Evolutionary conservation across 2,797 vertebrate genomes (phyloP).

Genomic region (Urosaurus nigricauda): DNA sequence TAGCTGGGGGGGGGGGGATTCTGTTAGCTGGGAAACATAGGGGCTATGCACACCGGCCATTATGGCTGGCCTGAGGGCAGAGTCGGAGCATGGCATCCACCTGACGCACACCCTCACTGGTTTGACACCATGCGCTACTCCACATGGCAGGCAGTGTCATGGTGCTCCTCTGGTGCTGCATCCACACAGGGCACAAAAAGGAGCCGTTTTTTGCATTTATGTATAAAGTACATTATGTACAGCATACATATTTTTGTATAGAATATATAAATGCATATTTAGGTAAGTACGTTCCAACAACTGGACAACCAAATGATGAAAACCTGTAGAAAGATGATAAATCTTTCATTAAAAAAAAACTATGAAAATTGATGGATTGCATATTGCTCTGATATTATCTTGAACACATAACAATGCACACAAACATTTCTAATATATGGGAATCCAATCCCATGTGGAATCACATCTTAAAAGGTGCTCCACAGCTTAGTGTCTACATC

Average conservation of each 20-base stretch:
- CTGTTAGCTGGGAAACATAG: neutral
- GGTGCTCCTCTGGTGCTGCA: too few relatives aligned
- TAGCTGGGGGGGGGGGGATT: neutral
- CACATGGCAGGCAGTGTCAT: too few relatives aligned
- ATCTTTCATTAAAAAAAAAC: neutral
- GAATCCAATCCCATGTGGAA: neutral
- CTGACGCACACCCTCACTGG: too few relatives aligned
- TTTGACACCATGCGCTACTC: too few relatives aligned
- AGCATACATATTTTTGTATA: too few relatives aligned
- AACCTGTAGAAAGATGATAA: slow-evolving; percentile 42
- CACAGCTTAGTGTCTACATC: neutral
- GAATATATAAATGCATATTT: slow-evolving; percentile 50
- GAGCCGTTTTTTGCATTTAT: too few relatives aligned
- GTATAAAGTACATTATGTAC: too few relatives aligned
- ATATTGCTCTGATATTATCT: neutral
- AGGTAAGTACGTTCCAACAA: slow-evolving; percentile 3
- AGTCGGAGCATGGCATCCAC: too few relatives aligned
- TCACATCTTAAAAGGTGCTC: slow-evolving; percentile 10
- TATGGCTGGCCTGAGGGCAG: too few relatives aligned
- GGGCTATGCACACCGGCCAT: neutral
- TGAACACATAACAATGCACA: neutral
- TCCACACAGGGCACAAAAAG: too few relatives aligned
- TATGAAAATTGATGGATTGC: slow-evolving; percentile 17
- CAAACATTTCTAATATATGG: neutral
- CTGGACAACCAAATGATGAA: slow-evolving; percentile 50